A percentile compares a stretch with the other conserved stretches of the same genome.
Evolutionary conservation across 2,113 vertebrate species (phyloP).

Genomic region (Heterotis niloticus): DNA sequence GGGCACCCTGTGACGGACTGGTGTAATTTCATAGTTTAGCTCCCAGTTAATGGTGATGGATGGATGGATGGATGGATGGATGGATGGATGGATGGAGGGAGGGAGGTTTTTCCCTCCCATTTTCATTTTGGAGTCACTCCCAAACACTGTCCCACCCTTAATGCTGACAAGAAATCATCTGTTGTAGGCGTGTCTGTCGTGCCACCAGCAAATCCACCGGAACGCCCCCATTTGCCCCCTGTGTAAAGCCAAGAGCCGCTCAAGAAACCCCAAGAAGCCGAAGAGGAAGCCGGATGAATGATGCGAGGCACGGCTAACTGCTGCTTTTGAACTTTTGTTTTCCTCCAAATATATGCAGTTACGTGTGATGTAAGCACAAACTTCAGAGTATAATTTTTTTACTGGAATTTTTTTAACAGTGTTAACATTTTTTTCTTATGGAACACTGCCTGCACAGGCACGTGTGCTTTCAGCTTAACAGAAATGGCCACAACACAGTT

Average conservation of each 20-base stretch:
- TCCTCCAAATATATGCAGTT: slow-evolving; percentile 5
- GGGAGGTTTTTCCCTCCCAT: too few relatives aligned
- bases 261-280: slow-evolving; percentile 96
- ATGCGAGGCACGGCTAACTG: neutral
- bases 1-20: too few relatives aligned
- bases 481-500: neutral
- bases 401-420: neutral
- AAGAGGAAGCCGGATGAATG: slow-evolving; percentile 97
- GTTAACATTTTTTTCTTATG: neutral
- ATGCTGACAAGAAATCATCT: neutral
- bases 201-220: slow-evolving; percentile 97
- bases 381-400: neutral
- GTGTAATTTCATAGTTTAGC: too few relatives aligned
- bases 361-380: slow-evolving; percentile 15
- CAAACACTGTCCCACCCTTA: neutral
- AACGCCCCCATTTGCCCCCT: slow-evolving; percentile 95
- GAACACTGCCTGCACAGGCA: too few relatives aligned
- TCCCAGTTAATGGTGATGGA: too few relatives aligned
- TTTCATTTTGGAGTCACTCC: too few relatives aligned
- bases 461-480: too few relatives aligned
- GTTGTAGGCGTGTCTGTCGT: slow-evolving; percentile 88
- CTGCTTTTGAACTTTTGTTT: neutral
- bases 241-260: slow-evolving; percentile 98
- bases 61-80: too few relatives aligned
- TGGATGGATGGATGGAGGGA: too few relatives aligned